Evolutionary conservation across 2,888 invertebrate species (phyloP), one percentile per base, ranked within the genome.

Genomic region (Mallateleia sp.): DNA sequence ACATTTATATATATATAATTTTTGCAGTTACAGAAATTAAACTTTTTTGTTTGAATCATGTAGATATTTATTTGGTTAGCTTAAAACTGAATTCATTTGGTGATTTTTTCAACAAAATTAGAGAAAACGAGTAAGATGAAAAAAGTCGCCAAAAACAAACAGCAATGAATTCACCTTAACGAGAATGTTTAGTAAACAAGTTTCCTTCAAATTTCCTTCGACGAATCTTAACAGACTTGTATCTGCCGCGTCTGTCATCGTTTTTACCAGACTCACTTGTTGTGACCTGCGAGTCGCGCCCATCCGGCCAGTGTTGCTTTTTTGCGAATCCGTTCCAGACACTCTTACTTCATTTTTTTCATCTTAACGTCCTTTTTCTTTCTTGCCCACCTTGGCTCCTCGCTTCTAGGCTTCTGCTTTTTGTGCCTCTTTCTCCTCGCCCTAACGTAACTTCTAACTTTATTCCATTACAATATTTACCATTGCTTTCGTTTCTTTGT

Each of bases 311-410:
- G 38, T 34, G 62, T 64, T 52, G 69, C 71, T 79, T 80, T 85
- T 85, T 85, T 85, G 80, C 69, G 74, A 85, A 85, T 85, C 80
- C 80, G 85, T 74, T 85, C 75, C 85, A 80, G 85, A 85, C 85
- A 85, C 85, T 85, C 79, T 85, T 69, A 56, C 79, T 80, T 80
- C 71, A 85, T 75, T 85, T 85, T 85, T 80, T 85, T 80, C 56
- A 52, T 62, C 62, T 24, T 45, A 56, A 58, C 80, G 77, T 85
- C 64, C 71, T 81, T 85, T 77, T 81, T 80, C 42, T 81, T 71
- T 77, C 71, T 56, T 75, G 75, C 80, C 85, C 71, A 85, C 80
- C 85, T 85, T 81, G 77, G 56, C 80, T 85, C 52, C 11, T 14
- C 34, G 66, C 75, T 85, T 71, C 80, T 80, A 80, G 62, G 80